Percentiles rank a stretch among this genome's conserved stretches.
Conservation (phyloP, 92 coral and sea anemone genomes). For the Siderastrea siderea region DNA sequence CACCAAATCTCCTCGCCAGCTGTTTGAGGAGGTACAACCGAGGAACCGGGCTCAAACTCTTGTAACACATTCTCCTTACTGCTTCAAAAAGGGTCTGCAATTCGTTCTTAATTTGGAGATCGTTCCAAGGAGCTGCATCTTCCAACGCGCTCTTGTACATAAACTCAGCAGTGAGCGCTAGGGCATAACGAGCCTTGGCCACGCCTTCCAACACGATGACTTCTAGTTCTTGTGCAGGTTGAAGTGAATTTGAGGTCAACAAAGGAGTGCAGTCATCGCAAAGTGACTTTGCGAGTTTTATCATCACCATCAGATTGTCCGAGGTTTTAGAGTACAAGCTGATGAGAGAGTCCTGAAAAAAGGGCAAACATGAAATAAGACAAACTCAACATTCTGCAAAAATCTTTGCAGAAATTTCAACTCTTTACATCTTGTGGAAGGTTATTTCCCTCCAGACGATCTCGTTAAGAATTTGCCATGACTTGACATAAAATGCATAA, state of each 20-base stretch:
- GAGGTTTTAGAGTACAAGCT: conserved; percentile 57
- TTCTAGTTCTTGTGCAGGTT: conserved; percentile 43
- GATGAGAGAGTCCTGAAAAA: conserved; percentile 61
- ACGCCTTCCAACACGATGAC: conserved; percentile 71
- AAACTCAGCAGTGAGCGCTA: conserved; percentile 69
- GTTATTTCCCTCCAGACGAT: neutral
- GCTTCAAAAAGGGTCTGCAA: conserved; percentile 62
- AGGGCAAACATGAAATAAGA: neutral
- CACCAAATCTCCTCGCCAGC: conserved; percentile 79
- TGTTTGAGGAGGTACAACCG: conserved; percentile 79
- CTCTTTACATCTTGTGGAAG: neutral
- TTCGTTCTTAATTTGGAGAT: conserved; percentile 33
- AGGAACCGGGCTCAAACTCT: conserved; percentile 64
- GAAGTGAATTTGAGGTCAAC: conserved; percentile 13
- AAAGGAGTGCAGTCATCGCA: conserved; percentile 30
- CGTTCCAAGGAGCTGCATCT: conserved; percentile 18
- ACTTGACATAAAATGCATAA: neutral
- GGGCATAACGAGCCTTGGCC: conserved; percentile 71
- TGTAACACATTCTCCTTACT: conserved; percentile 56
- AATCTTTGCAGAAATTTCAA: no score
- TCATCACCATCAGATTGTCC: conserved; percentile 41
- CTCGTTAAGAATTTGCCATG: neutral
- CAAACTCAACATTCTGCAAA: neutral
- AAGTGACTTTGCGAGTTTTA: conserved; percentile 62
- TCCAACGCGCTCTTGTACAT: conserved; percentile 63